Base-by-base conservation (phyloP, 1,140 invertebrate genomes). In the Glomeris maerens region DNA sequence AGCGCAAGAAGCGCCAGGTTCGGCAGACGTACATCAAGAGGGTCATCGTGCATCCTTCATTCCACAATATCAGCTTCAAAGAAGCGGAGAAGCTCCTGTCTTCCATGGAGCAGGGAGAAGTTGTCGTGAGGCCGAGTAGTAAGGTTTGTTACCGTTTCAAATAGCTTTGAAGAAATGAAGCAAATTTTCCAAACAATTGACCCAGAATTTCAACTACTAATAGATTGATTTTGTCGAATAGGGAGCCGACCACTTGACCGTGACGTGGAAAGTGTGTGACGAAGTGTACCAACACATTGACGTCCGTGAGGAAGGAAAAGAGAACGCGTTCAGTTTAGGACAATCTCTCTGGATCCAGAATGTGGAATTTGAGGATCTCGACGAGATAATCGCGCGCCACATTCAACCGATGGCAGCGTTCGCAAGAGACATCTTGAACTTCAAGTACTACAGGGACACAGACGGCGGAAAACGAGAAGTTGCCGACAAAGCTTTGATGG, bases 231-330 rank as follows among this genome's bases (percentile, higher is more conserved):
- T 4, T 42, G 3, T 42, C 31, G 2, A 4, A 42, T 58, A 83
- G 74, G 93, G 92, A 38, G 77, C 80, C 1, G 88, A 98, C 67
- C 92, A 97, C 66, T 68, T 99, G 40, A 98, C 94, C 0, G 86
- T 96, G 0, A 97, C 94, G 0, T 99, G 94, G 95, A 98, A 98
- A 68, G 92, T 99, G 0, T 76, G 84, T 2, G 88, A 96, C 44
- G 81, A 81, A 14, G 84, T 98, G 51, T 87, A 86, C 62, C 91
- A 97, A 64, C 93, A 98, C 64, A 91, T 98, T 47, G 91, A 96
- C 63, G 80, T 99, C 0, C 70, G 79, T 23, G 96, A 99, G 69
- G 83, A 95, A 65, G 89, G 90, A 7, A 99, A 99, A 71, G 85
- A 91, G 60, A 97, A 98, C 64, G 82, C 83, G 0, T 98, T 98